phyloP scores from a whole-genome alignment of 30 jellyfish, hydroid and myxozoan genomes.

The Hydra vulgaris region DNA sequence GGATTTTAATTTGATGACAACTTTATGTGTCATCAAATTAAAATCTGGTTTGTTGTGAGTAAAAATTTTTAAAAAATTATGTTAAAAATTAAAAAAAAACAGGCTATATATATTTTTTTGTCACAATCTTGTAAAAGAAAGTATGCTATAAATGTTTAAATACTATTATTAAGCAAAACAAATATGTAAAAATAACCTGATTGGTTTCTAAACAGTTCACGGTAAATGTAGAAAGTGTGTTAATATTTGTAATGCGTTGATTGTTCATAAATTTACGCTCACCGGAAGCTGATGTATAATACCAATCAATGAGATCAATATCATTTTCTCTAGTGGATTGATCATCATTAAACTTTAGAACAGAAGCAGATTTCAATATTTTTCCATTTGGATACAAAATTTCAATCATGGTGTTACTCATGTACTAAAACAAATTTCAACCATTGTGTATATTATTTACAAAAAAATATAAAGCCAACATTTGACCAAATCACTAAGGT shows the following conservation, averaged over 20 bases:
- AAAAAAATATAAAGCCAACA: too few relatives aligned
- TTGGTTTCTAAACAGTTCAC: conserved; percentile 8
- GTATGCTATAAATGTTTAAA: too few relatives aligned
- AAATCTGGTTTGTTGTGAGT: too few relatives aligned
- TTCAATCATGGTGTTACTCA: neutral
- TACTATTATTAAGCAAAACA: too few relatives aligned
- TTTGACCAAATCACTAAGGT: too few relatives aligned
- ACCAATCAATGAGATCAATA: conserved; percentile 1
- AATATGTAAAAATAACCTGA: conserved; percentile 5
- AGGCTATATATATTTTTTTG: too few relatives aligned
- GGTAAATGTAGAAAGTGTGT: neutral
- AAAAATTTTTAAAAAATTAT: too few relatives aligned
- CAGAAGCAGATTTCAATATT: neutral
- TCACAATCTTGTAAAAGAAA: too few relatives aligned
- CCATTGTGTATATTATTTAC: neutral
- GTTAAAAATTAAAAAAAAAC: too few relatives aligned
- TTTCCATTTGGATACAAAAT: neutral
- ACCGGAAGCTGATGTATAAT: conserved; percentile 2
- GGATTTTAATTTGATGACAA: too few relatives aligned
- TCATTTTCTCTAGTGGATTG: neutral
- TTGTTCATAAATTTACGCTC: conserved; percentile 3
- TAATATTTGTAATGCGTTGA: neutral
- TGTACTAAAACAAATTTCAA: neutral
- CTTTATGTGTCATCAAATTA: too few relatives aligned
- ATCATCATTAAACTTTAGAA: neutral